Base-by-base conservation (phyloP, 2,888 invertebrate genomes). In the Chloromyia formosa region DNA sequence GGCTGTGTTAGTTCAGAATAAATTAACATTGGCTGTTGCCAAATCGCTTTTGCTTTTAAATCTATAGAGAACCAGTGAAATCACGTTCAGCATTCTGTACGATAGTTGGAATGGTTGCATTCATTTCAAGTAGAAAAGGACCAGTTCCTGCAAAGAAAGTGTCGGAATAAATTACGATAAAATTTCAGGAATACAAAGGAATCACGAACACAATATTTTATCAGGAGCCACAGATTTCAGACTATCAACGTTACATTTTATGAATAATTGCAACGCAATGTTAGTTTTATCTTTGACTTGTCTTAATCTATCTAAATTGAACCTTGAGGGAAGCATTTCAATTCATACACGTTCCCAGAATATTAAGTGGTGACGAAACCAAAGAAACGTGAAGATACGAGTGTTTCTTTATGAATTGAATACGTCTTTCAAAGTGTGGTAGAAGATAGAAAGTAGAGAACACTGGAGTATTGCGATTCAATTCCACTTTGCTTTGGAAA, bases 291-390 rank as follows among this genome's bases (percentile, higher is more conserved):
- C 49, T 49, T n/a, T 49, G 49, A 35, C 27, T 35, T 35, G 49
- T 49, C 49, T 49, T n/a, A 49, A 49, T 49, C 12, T 49, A 49
- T 49, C 16, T 49, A n/a, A 49, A 49, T 49, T 49, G 49, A 49
- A n/a, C 12, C 2, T 49, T 49, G 3, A 10, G 49, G 49, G 10
- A 49, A 49, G 16, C 49, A n/a, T 49, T 49, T n/a, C 49, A 49
- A n/a, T n/a, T 49, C 12, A n/a, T 2, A 12, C 2, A n/a, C 49
- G 10, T 49, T 35, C 49, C 12, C 12, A 12, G 49, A 49, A 49
- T 49, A n/a, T 10, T n/a, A 49, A 49, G 49, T n/a, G 49, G 10
- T 2, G 12, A 9, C 12, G 16, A n/a, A 49, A n/a, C 16, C 10
- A 49, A 49, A 49, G 27, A 7, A 35, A 35, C 27, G 27, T 35